Conservation (phyloP, 2,113 vertebrate species). For the Corvus hawaiiensis region DNA sequence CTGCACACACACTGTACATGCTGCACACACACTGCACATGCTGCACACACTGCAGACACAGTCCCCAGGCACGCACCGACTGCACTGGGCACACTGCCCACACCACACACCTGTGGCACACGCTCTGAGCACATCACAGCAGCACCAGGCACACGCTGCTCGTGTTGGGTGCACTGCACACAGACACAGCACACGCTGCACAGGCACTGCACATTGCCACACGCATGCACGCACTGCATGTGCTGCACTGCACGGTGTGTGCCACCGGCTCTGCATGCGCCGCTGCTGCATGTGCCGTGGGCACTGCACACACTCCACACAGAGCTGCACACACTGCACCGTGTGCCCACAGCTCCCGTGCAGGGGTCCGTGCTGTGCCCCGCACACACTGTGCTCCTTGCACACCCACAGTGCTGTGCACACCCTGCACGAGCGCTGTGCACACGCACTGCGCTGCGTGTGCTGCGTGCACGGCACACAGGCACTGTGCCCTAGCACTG, state of each 20-base stretch:
- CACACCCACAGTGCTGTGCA: accelerated
- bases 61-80: not conserved
- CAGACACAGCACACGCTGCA: not conserved
- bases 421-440: accelerated
- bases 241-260: not conserved
- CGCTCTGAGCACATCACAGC: not conserved
- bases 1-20: no score
- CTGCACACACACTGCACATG: no score
- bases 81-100: not conserved
- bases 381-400: accelerated
- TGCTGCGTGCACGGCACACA: accelerated
- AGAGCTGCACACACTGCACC: accelerated
- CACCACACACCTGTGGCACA: not conserved
- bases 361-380: not conserved
- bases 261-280: not conserved
- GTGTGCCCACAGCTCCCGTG: not conserved
- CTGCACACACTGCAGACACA: not conserved
- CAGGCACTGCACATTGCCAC: not conserved
- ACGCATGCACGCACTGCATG: not conserved
- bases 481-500: not conserved
- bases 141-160: not conserved
- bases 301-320: not conserved
- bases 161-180: accelerated
- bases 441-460: accelerated
- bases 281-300: accelerated